Evolutionary conservation across 2,888 invertebrate species (phyloP), one percentile per base, ranked within the genome.

Genomic region (Amaurobius ferox): DNA sequence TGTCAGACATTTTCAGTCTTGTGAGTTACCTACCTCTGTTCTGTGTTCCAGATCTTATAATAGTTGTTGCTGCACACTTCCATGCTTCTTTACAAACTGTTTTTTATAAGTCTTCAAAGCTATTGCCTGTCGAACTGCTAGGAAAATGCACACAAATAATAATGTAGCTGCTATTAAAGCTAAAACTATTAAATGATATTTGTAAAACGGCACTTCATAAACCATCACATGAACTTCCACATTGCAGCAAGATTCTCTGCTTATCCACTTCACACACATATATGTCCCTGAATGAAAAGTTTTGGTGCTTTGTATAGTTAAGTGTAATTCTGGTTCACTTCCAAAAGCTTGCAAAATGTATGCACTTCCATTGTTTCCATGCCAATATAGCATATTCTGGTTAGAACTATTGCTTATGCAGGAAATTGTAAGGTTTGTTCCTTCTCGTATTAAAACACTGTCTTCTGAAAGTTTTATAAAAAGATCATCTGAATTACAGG

Each of bases 131-230:
- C 23, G 35, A 35, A 78, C 64, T 28, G 71, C 71, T 23, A 85
- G 29, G 30, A 72, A 66, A 19, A 78, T 70, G 30, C 83, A 85
- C 28, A 29, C 16, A 19, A 77, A 40, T 29, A 85, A 19, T 19
- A 77, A 70, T 30, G 66, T 32, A 1, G 35, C 66, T 19, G 72
- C 40, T 28, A 77, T 40, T 16, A 66, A 29, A 9, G 77, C 71
- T 29, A 85, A 30, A 35, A 78, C n/a, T 16, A 85, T 55, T 19
- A 85, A 77, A 26, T 85, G 83, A 16, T 72, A 66, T 23, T 66
- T 71, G 26, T 85, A 85, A 19, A 40, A 66, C 1, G 83, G 83
- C 28, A 77, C 26, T 64, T 77, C 35, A 40, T 85, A 85, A 30
- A 85, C 72, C 2, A 29, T 61, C 5, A 85, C 32, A n/a, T 72